phyloP scores from a whole-genome alignment of 2,797 vertebrate species.

The Ibycter americanus region DNA sequence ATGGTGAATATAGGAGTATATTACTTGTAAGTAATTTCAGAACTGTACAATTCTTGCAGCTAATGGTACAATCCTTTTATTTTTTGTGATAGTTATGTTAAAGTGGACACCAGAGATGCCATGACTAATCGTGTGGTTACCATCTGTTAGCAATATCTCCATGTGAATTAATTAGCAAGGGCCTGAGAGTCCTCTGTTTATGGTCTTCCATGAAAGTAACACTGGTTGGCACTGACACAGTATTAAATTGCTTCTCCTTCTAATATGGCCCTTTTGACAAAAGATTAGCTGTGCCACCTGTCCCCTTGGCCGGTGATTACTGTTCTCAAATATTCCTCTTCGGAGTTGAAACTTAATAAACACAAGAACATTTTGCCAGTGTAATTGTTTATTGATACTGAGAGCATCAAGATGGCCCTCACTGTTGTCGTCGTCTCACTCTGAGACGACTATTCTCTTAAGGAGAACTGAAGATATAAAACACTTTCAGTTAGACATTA shows the following conservation, averaged over 20 bases:
- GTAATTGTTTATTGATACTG: not conserved
- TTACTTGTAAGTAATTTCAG: not conserved
- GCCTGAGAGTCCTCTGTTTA: constrained; percentile 23
- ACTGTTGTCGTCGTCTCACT: not conserved
- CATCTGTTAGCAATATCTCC: constrained; percentile 55
- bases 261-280: constrained; percentile 6
- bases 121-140: constrained; percentile 27
- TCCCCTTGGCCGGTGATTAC: not conserved
- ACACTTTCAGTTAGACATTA: not conserved
- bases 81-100: not conserved
- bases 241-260: constrained; percentile 37
- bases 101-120: not conserved
- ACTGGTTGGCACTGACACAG: constrained; percentile 29
- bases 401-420: not conserved
- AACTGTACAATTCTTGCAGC: not conserved
- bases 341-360: not conserved
- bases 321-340: not conserved
- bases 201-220: constrained; percentile 37
- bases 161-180: constrained; percentile 46
- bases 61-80: not conserved
- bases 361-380: not conserved
- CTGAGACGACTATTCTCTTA: not conserved
- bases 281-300: constrained; percentile 49
- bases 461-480: not conserved
- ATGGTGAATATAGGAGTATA: not conserved